phyloP scores from a whole-genome alignment of 1,140 invertebrate species.

The Nymphalis io region DNA sequence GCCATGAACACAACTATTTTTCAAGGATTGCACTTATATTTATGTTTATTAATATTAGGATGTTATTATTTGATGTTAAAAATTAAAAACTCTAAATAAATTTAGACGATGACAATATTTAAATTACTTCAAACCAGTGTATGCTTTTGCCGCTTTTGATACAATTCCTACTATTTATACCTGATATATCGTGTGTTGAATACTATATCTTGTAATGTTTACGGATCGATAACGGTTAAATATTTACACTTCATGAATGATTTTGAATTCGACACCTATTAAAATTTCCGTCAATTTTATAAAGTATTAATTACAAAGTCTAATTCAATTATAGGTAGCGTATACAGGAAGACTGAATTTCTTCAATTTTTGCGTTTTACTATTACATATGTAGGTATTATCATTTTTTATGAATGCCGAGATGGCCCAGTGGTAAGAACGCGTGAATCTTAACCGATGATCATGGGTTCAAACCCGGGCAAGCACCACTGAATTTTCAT shows the following conservation, averaged over 20 bases:
- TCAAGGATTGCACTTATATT: neutral
- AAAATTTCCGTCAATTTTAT: slow-evolving; percentile 25
- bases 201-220: neutral
- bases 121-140: slow-evolving; percentile 4
- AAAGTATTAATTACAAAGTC: slow-evolving; percentile 16
- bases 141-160: slow-evolving; percentile 1
- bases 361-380: slow-evolving; percentile 39
- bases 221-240: too few relatives aligned
- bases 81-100: slow-evolving; percentile 22
- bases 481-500: too few relatives aligned
- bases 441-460: too few relatives aligned
- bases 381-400: slow-evolving; percentile 26
- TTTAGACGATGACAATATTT: slow-evolving; percentile 22
- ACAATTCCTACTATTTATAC: neutral
- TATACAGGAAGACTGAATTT: slow-evolving; percentile 47
- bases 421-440: too few relatives aligned
- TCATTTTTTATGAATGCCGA: slow-evolving; percentile 5
- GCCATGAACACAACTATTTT: neutral
- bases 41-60: neutral
- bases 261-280: neutral
- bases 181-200: neutral
- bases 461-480: too few relatives aligned
- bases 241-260: neutral
- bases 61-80: slow-evolving; percentile 12
- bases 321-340: slow-evolving; percentile 39